phyloP scores from a whole-genome alignment of 2,797 vertebrate genomes.

The Emys orbicularis region DNA sequence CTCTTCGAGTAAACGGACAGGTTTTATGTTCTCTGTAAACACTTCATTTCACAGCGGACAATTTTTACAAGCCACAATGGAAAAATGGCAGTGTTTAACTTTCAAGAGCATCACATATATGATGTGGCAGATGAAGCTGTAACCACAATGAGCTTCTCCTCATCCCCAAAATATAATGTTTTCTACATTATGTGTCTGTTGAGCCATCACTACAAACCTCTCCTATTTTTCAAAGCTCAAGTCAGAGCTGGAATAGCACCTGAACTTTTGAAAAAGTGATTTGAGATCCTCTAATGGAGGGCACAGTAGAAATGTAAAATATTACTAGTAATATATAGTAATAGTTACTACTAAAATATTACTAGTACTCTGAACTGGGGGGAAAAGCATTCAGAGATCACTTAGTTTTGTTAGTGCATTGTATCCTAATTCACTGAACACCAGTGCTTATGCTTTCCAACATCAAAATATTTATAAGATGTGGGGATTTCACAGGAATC shows the following conservation, averaged over 20 bases:
- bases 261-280: neutral
- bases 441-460: neutral
- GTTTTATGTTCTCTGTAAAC: slow-evolving; percentile 38
- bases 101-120: neutral
- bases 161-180: fast-evolving
- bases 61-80: neutral
- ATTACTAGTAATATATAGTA: neutral
- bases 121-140: neutral
- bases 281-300: neutral
- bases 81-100: neutral
- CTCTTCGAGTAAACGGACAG: neutral
- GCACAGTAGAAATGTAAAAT: neutral
- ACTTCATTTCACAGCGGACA: slow-evolving; percentile 22
- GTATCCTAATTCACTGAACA: neutral
- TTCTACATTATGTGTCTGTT: neutral
- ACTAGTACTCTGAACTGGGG: neutral
- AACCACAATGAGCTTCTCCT: neutral
- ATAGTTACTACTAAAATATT: neutral
- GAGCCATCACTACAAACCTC: neutral
- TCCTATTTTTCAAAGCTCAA: neutral
- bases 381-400: neutral
- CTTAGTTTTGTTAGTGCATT: neutral
- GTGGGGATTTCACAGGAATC: neutral
- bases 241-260: neutral
- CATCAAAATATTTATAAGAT: neutral